Evolutionary conservation across 1,140 invertebrate species (phyloP), one percentile per base, ranked within the genome.

Genomic region (Papilio machaon): DNA sequence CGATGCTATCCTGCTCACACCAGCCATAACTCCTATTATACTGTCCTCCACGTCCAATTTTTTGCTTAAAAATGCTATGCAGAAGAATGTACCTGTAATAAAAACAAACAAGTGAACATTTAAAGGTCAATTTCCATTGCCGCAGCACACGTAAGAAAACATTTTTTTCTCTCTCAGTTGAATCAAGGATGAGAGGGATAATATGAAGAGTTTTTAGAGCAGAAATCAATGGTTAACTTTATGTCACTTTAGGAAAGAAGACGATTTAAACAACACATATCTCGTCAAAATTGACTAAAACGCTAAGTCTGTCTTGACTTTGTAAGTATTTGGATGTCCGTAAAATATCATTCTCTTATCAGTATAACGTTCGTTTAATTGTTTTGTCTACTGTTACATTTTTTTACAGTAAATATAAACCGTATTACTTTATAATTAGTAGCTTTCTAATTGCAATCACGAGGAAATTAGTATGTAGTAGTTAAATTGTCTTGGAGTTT

Each of bases 1-100:
- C 47, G 92, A 91, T n/a, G 91, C 92, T 91, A 95, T 95, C 91
- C 95, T 95, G 86, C 95, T 95, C 47, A 91, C 80, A 64, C 92
- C 94, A 6, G 94, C 94, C 5, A 95, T 80, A 7, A 76, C 87
- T 47, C 95, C 95, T 60, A 95, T 92, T 60, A 92, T 79, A 79
- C 92, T 93, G 85, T 95, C 95, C 73, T 95, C 90, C 78, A 95
- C 91, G 60, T 91, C 84, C 23, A 92, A 77, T 77, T 86, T 91
- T 80, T 91, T 92, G 80, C 91, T 94, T 52, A 95, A 87, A 2
- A 95, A 83, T 76, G 90, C 89, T 83, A 95, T 93, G 70, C 94
- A 94, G 80, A 95, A 91, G 35, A 92, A 78, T 4, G 94, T 95
- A 58, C 95, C 95, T 95, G 89, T 84, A 89, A 79, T 60, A 82